phyloP scores from a whole-genome alignment of 35 echinoderm and acorn worm species.

The Nesometra sesokonis region DNA sequence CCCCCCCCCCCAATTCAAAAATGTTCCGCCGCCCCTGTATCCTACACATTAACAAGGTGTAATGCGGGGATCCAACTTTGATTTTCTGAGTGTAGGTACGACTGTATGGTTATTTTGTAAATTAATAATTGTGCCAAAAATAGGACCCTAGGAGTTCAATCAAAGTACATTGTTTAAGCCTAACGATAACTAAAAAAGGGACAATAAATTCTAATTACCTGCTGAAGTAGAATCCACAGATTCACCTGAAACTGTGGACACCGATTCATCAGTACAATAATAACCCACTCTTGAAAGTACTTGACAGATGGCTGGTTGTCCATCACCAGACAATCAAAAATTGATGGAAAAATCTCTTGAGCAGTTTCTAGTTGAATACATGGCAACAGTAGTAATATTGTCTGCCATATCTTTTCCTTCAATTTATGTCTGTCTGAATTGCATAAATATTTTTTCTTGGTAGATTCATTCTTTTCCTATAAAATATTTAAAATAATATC shows the following conservation, averaged over 20 bases:
- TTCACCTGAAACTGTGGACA: background rate
- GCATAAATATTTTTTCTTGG: background rate
- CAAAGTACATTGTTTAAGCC: too few relatives aligned
- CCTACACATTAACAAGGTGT: too few relatives aligned
- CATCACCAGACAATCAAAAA: background rate
- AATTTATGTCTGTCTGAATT: background rate
- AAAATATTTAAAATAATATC: background rate
- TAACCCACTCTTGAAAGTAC: background rate
- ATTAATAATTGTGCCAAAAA: too few relatives aligned
- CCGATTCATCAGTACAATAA: background rate
- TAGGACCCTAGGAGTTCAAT: too few relatives aligned
- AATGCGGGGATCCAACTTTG: too few relatives aligned
- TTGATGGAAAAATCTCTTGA: background rate
- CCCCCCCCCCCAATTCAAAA: too few relatives aligned
- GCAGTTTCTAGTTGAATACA: background rate
- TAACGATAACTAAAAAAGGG: too few relatives aligned
- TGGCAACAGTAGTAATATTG: background rate
- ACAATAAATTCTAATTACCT: background rate
- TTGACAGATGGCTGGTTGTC: conserved; percentile 3
- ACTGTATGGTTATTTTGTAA: too few relatives aligned
- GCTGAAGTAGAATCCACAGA: background rate
- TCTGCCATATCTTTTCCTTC: conserved; percentile 10
- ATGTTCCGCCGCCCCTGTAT: too few relatives aligned
- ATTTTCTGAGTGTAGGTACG: too few relatives aligned
- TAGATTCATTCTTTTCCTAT: background rate